Conservation (phyloP, 2,113 vertebrate species). For the Hirundichthys speculiger region DNA sequence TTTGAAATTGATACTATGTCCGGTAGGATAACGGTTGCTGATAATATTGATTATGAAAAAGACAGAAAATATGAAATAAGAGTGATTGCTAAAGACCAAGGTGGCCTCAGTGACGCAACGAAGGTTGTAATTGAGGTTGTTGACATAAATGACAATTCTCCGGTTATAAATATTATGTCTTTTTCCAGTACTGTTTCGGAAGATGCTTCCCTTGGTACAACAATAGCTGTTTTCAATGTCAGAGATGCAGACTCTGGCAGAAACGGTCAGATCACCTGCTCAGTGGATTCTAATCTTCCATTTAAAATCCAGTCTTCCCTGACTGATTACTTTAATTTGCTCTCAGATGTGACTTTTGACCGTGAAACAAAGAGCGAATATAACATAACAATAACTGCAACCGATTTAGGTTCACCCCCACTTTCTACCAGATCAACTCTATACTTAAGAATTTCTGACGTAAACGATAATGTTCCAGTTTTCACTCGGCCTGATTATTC, state of each 20-base stretch:
- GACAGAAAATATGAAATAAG: constrained; percentile 63
- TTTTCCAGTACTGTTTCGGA: constrained; percentile 57
- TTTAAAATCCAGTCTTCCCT: constrained; percentile 66
- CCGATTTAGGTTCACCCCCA: constrained; percentile 52
- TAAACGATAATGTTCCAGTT: constrained; percentile 65
- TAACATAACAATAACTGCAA: constrained; percentile 60
- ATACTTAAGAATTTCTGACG: constrained; percentile 53
- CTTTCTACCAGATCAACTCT: constrained; percentile 35
- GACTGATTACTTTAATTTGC: constrained; percentile 64
- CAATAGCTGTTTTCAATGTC: constrained; percentile 67
- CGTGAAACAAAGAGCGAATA: constrained; percentile 52
- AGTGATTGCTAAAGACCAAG: constrained; percentile 63
- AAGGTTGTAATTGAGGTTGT: constrained; percentile 66
- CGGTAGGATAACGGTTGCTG: constrained; percentile 56
- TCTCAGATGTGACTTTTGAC: constrained; percentile 51
- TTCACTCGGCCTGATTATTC: constrained; percentile 51
- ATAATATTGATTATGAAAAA: constrained; percentile 69
- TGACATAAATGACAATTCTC: constrained; percentile 72
- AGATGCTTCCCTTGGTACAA: constrained; percentile 50
- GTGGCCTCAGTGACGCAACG: constrained; percentile 52
- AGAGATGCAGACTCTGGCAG: constrained; percentile 65
- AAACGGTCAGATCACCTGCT: constrained; percentile 56
- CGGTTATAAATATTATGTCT: constrained; percentile 66
- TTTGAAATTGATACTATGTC: constrained; percentile 60
- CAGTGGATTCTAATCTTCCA: constrained; percentile 33